Conservation (phyloP, 2,113 vertebrate genomes). For the Sisor rabdophorus region DNA sequence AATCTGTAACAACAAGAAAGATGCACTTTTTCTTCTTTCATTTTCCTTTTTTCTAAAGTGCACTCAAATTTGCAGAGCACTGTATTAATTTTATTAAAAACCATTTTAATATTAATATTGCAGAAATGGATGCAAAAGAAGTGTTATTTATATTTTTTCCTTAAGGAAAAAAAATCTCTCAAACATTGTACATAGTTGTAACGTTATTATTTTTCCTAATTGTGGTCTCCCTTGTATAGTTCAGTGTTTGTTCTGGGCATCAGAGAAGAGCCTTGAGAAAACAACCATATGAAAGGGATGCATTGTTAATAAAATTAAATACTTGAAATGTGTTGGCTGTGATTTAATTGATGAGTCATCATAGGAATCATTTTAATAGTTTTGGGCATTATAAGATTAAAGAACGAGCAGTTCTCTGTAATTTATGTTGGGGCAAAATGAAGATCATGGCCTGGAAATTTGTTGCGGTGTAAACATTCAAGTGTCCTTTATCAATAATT, state of each 20-base stretch:
- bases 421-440: too few relatives aligned
- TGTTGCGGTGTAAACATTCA: too few relatives aligned
- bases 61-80: conserved; percentile 81
- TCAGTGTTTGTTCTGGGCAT: conserved; percentile 90
- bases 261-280: conserved; percentile 83
- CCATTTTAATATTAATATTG: conserved; percentile 78
- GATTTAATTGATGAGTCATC: not conserved
- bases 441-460: too few relatives aligned
- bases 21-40: conserved; percentile 47
- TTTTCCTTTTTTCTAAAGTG: conserved; percentile 71
- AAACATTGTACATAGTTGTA: conserved; percentile 86
- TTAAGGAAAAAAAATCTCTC: conserved; percentile 80
- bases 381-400: not conserved
- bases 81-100: conserved; percentile 94
- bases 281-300: conserved; percentile 93
- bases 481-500: too few relatives aligned
- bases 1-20: conserved; percentile 1
- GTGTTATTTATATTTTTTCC: conserved; percentile 97
- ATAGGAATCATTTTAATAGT: not conserved
- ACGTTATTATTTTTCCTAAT: conserved; percentile 69
- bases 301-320: conserved; percentile 90
- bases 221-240: conserved; percentile 86
- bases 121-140: conserved; percentile 76
- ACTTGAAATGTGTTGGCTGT: conserved; percentile 53
- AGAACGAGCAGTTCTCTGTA: not conserved